Evolutionary conservation across 2,113 vertebrate species (phyloP), one percentile per base, ranked within the genome.

Genomic region (Silurus glanis): DNA sequence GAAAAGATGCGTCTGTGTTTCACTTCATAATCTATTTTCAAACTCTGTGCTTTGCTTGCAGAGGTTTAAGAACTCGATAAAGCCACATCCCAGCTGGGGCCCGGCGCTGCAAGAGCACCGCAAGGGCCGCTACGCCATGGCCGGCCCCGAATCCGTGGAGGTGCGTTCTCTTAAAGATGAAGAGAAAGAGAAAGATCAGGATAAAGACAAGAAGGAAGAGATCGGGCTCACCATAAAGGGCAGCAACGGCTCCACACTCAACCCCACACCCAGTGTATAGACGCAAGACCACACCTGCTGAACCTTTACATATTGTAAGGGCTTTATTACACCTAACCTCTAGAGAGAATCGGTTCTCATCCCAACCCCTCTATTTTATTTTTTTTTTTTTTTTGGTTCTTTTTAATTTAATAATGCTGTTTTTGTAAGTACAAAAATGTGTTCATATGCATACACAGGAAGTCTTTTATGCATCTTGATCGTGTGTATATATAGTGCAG

Each of bases 31-130:
- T 21, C 10, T 82, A 53, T 28, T 83, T 82, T 7, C 37, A 9
- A 2, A 51, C 49, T 89, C 47, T 81, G 2, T 5, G 84, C 80
- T 83, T 80, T 86, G 49, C 92, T 37, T 87, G 53, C 92, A 99
- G 98, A 95, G 97, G 90, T 95, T 99, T 93, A 99, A 97, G 97
- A 93, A 95, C n/a, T 95, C 98, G 0, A 94, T 97, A 84, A 95
- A 91, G 91, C 91, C 97, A 12, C 95, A 97, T 94, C 95, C 95
- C 88, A 96, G 96, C 92, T 99, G 98, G 98, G 98, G 98, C 83
- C 98, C 98, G 0, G 97, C 96, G 1, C 96, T 99, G 85, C 85
- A 91, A 37, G 97, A 99, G 94, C 97, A 99, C 93, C 96, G 97
- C 93, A 97, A 94, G 0, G 98, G 97, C 89, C 96, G 95, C 90